Percentiles rank a stretch among this genome's conserved stretches.
These are phyloP conservation scores for Carassius gibelio DNA, from an alignment of 2,113 vertebrate genomes.

Conservation along the genomic window DNA sequence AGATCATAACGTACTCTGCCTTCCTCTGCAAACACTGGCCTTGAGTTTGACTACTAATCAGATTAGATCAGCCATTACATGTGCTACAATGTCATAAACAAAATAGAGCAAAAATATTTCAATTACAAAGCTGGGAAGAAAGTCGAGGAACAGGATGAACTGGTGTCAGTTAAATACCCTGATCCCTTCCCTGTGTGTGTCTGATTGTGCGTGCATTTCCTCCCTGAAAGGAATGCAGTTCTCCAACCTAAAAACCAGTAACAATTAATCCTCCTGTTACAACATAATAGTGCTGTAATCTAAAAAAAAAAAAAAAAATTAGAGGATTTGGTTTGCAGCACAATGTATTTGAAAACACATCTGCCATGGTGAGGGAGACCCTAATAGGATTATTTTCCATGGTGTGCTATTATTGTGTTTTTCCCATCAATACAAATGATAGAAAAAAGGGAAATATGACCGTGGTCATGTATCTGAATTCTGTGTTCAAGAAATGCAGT, in stretches of 20 bases:
- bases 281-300: slow-evolving; percentile 52
- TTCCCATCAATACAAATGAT: slow-evolving; percentile 25
- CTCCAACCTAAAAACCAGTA: slow-evolving; percentile 32
- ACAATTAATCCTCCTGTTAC: slow-evolving; percentile 49
- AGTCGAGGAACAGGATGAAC: slow-evolving; percentile 20
- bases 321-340: slow-evolving; percentile 47
- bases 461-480: background rate
- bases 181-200: background rate
- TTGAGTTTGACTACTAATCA: slow-evolving; percentile 20
- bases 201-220: background rate
- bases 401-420: slow-evolving; percentile 45
- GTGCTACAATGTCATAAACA: background rate
- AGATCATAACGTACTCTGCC: too few relatives aligned
- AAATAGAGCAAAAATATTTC: background rate
- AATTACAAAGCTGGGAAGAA: background rate
- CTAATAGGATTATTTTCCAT: slow-evolving; percentile 50
- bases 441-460: background rate
- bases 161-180: background rate
- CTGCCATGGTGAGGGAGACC: slow-evolving; percentile 37
- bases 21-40: slow-evolving; percentile 35
- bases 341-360: slow-evolving; percentile 46
- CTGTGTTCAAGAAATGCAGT: background rate
- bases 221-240: slow-evolving; percentile 29
- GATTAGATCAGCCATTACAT: background rate
- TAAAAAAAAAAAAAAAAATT: slow-evolving; percentile 16